Evolutionary conservation across 2,113 vertebrate species (phyloP).

Genomic region (Plestiodon gilberti): DNA sequence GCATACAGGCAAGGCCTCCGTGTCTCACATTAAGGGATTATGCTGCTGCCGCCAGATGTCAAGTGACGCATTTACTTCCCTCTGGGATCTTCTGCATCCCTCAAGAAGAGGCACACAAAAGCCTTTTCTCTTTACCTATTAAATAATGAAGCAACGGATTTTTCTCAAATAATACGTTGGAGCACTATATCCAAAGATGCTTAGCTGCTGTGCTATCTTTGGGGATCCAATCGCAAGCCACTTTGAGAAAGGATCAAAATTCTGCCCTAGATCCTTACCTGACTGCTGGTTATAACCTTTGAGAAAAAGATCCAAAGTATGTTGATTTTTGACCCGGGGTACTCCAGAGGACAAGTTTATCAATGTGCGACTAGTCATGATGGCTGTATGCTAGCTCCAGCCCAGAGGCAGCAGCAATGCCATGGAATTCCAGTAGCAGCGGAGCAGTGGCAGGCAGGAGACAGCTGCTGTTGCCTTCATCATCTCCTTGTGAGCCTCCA

Average conservation of each 20-base stretch:
- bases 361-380: no score
- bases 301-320: not conserved
- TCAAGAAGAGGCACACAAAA: accelerated
- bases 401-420: no score
- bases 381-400: no score
- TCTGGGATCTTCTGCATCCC: not conserved
- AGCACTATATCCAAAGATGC: not conserved
- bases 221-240: not conserved
- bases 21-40: not conserved
- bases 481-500: no score
- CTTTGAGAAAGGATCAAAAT: slow-evolving; percentile 16
- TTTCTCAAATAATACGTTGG: not conserved
- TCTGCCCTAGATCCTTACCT: not conserved
- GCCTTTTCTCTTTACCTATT: accelerated
- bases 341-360: no score
- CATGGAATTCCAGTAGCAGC: no score
- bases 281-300: not conserved
- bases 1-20: not conserved
- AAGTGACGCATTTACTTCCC: not conserved
- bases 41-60: not conserved
- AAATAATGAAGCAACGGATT: not conserved
- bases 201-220: accelerated
- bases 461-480: no score
- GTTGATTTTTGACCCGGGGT: not conserved
- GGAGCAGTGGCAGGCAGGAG: no score